These are phyloP conservation scores for Zaprionus camerounensis DNA, from an alignment of 1,140 invertebrate genomes.

Conservation along the genomic window DNA sequence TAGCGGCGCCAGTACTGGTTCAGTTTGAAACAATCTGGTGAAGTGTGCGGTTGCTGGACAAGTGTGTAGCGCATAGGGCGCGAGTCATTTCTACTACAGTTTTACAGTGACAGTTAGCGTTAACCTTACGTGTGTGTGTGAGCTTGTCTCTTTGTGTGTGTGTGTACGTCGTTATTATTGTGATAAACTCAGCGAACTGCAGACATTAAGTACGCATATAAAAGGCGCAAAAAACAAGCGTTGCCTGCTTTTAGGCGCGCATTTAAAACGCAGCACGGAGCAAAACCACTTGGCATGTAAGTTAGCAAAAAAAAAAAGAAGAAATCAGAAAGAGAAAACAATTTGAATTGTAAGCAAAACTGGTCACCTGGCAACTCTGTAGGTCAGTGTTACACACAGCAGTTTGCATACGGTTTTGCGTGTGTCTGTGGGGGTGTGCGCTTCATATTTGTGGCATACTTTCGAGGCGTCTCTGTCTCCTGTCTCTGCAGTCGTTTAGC, in stretches of 20 bases:
- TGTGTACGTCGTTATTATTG: constrained; percentile 33
- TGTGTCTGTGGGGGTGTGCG: constrained; percentile 18
- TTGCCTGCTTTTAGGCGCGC: constrained; percentile 46
- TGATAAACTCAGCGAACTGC: constrained; percentile 31
- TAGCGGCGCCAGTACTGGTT: constrained; percentile 41
- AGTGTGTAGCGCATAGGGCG: constrained; percentile 53
- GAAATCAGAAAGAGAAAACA: neutral
- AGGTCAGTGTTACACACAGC: constrained; percentile 75
- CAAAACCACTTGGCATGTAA: constrained; percentile 22
- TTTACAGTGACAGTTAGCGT: constrained; percentile 40
- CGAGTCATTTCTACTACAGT: constrained; percentile 40
- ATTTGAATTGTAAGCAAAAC: constrained; percentile 24
- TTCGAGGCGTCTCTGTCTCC: constrained; percentile 42
- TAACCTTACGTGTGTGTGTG: constrained; percentile 1
- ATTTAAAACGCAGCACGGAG: constrained; percentile 18
- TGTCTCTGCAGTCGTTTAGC: constrained; percentile 34
- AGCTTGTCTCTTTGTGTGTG: neutral
- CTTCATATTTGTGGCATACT: constrained; percentile 63
- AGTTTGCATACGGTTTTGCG: constrained; percentile 21
- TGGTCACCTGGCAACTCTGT: constrained; percentile 60
- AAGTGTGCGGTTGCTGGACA: constrained; percentile 66
- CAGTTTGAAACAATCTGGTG: constrained; percentile 73
- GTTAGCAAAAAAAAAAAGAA: constrained; percentile 13
- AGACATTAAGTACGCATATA: constrained; percentile 50
- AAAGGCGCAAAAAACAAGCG: constrained; percentile 45